Base-by-base conservation (phyloP, 1,140 invertebrate species). In the Drosophila sechellia region DNA sequence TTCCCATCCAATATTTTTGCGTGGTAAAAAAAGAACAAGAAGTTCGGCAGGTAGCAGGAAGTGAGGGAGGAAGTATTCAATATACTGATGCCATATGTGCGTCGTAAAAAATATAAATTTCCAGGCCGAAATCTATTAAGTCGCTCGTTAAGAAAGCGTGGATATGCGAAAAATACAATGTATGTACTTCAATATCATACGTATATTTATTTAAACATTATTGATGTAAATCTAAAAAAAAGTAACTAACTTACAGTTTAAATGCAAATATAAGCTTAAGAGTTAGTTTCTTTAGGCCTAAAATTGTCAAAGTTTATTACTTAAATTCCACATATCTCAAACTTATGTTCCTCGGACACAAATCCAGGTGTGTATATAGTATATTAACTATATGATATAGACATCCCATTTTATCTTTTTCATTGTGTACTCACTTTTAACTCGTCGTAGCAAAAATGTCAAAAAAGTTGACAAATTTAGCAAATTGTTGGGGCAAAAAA, bases 371-470 rank as follows among this genome's bases (percentile, higher is more conserved):
- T 15, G 35, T 12, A 20, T n/a, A 1, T 43, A 25, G 25, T 3
- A 12, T 11, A 31, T n/a, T 1, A 17, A 13, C 4, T 4, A 31
- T 13, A 3, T 4, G 17, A 39, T 40, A 46, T 70, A 39, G 5
- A 25, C 40, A 39, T 17, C 6, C 2, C 40, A 34, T 22, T 22
- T 2, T 22, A 22, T 2, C 20, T 22, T 2, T 22, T 22, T 22
- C 31, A 42, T 27, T 76, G 37, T 59, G n/a, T 74, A 22, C 49
- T 22, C 42, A 35, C 53, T 45, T 76, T 65, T 58, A 58, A 57
- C 50, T 42, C 53, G 27, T 25, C 56, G 27, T 25, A 49, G 57
- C 58, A 60, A 77, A 85, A 58, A 77, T 81, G 61, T 73, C 72
- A 79, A 49, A 57, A 64, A 63, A 46, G 48, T 54, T 48, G 8